These are phyloP conservation scores for Epiblema foenella DNA, from an alignment of 2,888 invertebrate genomes.

Conservation along the genomic window DNA sequence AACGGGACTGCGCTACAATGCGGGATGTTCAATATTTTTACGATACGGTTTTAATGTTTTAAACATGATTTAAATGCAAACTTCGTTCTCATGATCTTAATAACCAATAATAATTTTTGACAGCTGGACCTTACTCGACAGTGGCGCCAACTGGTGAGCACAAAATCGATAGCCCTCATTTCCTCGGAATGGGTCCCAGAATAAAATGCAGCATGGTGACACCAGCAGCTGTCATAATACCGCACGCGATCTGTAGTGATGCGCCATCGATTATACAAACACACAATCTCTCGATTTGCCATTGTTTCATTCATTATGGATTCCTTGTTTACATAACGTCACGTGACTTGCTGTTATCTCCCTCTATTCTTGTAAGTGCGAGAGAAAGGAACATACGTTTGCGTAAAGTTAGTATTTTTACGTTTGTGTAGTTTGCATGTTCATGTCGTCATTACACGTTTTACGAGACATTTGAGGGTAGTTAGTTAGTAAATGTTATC, in stretches of 20 bases:
- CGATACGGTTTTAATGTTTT: too few relatives aligned
- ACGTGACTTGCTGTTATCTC: constrained; percentile 8
- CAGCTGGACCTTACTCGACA: too few relatives aligned
- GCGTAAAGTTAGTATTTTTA: constrained; percentile 17
- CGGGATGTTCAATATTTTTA: too few relatives aligned
- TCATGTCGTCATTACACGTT: neutral
- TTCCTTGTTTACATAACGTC: constrained; percentile 33
- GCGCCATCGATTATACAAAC: constrained; percentile 76
- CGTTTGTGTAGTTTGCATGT: constrained; percentile 6
- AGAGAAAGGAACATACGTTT: neutral
- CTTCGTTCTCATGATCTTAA: too few relatives aligned
- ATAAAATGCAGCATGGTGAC: constrained; percentile 52
- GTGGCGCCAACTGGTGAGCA: too few relatives aligned
- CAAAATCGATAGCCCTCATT: too few relatives aligned
- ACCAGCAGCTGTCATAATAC: constrained; percentile 19
- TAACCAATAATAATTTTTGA: too few relatives aligned
- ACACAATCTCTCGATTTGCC: constrained; percentile 31
- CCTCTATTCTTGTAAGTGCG: neutral
- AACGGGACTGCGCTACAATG: too few relatives aligned
- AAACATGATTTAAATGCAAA: too few relatives aligned
- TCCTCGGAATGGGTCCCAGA: too few relatives aligned
- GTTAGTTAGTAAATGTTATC: neutral
- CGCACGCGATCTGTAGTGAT: constrained; percentile 79
- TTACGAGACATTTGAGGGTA: neutral
- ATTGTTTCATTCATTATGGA: constrained; percentile 43